phyloP scores from a whole-genome alignment of 2,113 vertebrate species.

The Colistium nudipinnis region DNA sequence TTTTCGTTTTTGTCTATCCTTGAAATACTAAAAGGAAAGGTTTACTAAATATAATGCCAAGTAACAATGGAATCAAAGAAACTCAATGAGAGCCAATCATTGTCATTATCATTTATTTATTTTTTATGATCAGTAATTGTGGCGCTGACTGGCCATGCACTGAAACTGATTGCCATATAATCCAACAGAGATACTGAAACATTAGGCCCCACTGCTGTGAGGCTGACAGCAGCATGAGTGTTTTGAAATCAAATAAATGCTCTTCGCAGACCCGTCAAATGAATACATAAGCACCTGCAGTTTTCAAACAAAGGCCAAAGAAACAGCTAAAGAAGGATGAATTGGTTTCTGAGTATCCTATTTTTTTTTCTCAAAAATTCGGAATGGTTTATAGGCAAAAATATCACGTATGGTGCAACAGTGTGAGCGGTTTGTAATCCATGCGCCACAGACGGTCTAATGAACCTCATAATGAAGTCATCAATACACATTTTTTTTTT shows the following conservation, averaged over 20 bases:
- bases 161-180: constrained; percentile 19
- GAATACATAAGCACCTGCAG: background rate
- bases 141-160: constrained; percentile 4
- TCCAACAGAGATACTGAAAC: constrained; percentile 1
- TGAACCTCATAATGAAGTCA: constrained; percentile 23
- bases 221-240: background rate
- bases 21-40: background rate
- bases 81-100: background rate
- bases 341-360: background rate
- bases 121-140: constrained; percentile 8
- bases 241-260: constrained; percentile 11
- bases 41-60: background rate
- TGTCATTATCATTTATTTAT: constrained; percentile 29
- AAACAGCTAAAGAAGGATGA: background rate
- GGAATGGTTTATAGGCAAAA: background rate
- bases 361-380: background rate
- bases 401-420: background rate
- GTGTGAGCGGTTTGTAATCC: background rate
- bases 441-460: constrained; percentile 9
- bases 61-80: constrained; percentile 6
- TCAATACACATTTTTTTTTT: constrained; percentile 6
- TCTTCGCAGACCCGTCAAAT: background rate
- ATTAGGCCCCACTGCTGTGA: background rate
- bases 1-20: background rate
- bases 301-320: background rate